A percentile compares a stretch with the other conserved stretches of the same genome.
Conservation (phyloP, 2,888 invertebrate genomes). For the Spodoptera exigua region DNA sequence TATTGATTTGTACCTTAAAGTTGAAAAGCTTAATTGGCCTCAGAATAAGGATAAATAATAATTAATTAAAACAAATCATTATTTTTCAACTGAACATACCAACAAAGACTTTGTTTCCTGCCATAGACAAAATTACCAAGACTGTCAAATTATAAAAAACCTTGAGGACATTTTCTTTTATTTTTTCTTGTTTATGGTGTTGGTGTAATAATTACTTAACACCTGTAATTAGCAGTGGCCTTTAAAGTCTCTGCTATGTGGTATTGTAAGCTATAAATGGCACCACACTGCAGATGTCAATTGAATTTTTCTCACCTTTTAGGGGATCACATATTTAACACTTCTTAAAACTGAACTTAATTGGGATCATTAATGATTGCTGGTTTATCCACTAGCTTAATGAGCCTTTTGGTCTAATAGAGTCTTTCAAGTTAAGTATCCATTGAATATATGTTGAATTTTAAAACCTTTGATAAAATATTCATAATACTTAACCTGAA, state of each 20-base stretch:
- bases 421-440: no score
- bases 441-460: no score
- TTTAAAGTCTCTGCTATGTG: constrained; percentile 31
- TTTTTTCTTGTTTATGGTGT: constrained; percentile 15
- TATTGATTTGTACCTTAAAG: no score
- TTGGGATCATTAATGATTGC: constrained; percentile 27
- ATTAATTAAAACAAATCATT: constrained; percentile 4
- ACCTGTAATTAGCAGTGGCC: constrained; percentile 43
- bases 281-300: constrained; percentile 43
- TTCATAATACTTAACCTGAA: no score
- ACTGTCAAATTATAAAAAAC: constrained; percentile 16
- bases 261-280: constrained; percentile 52
- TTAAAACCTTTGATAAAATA: no score
- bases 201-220: constrained; percentile 42
- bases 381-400: constrained; percentile 38
- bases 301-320: constrained; percentile 51
- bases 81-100: constrained; percentile 2
- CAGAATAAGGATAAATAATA: constrained; percentile 5
- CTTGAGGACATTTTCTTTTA: background rate
- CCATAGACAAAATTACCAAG: background rate
- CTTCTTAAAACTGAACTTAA: constrained; percentile 41
- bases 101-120: constrained; percentile 1
- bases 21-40: constrained; percentile 1
- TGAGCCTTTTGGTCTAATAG: constrained; percentile 10
- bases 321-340: constrained; percentile 45